A percentile compares a stretch with the other conserved stretches of the same genome.
These are phyloP conservation scores for Caradrina kadenii DNA, from an alignment of 2,888 invertebrate genomes.

Conservation along the genomic window DNA sequence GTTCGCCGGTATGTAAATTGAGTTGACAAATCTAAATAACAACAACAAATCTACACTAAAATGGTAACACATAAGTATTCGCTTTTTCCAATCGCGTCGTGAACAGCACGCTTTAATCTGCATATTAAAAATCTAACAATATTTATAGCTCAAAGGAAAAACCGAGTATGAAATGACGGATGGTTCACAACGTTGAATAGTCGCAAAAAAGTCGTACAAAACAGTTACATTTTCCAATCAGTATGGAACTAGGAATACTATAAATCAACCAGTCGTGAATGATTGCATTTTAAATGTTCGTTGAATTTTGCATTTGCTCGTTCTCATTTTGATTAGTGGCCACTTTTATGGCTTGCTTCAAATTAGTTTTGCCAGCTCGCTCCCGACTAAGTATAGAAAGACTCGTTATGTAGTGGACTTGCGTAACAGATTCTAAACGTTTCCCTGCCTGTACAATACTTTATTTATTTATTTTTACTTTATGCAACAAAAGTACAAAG, in stretches of 20 bases:
- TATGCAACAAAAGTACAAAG: too few relatives aligned
- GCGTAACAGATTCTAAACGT: background rate
- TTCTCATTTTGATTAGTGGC: constrained; percentile 51
- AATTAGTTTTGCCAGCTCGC: constrained; percentile 37
- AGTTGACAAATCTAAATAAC: constrained; percentile 1
- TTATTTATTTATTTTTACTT: too few relatives aligned
- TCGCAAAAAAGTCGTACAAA: constrained; percentile 35
- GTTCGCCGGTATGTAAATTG: background rate
- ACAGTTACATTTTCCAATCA: constrained; percentile 45
- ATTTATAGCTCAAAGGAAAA: constrained; percentile 43
- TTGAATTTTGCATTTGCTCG: constrained; percentile 49
- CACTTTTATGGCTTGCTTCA: constrained; percentile 51
- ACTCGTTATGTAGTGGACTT: constrained; percentile 6
- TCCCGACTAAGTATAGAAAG: constrained; percentile 1
- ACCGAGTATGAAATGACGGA: constrained; percentile 51
- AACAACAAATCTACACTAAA: constrained; percentile 11
- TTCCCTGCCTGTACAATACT: background rate
- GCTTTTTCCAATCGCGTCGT: constrained; percentile 11
- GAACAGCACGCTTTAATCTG: constrained; percentile 29
- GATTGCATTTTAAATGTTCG: constrained; percentile 40
- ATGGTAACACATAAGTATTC: constrained; percentile 6
- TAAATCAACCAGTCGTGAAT: constrained; percentile 46
- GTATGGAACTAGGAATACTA: constrained; percentile 38
- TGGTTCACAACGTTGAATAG: constrained; percentile 41
- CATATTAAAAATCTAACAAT: constrained; percentile 37